phyloP scores from a whole-genome alignment of 2,797 vertebrate genomes.

The Florisuga fusca region DNA sequence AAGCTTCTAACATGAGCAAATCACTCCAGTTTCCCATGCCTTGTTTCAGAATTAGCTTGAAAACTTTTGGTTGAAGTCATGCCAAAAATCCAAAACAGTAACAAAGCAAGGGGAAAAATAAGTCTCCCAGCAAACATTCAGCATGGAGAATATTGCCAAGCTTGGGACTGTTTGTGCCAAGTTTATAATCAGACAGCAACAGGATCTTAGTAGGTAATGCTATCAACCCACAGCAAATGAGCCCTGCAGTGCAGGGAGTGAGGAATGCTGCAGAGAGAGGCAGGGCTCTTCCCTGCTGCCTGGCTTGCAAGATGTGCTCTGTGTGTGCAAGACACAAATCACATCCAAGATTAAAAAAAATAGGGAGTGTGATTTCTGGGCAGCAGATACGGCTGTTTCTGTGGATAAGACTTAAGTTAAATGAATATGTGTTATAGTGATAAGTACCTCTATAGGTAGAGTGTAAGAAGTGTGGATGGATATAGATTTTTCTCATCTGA shows the following conservation, averaged over 20 bases:
- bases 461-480: background rate
- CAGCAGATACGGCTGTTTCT: background rate
- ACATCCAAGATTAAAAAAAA: background rate
- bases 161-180: constrained; percentile 28
- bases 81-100: constrained; percentile 39
- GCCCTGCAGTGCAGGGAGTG: rapidly evolving
- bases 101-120: background rate
- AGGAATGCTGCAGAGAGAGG: background rate
- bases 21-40: constrained; percentile 24
- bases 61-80: constrained; percentile 37
- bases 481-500: background rate
- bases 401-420: background rate
- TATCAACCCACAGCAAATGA: background rate
- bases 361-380: background rate
- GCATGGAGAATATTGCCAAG: constrained; percentile 19
- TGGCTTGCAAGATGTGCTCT: background rate
- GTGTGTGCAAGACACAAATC: background rate
- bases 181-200: constrained; percentile 14
- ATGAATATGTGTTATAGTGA: background rate
- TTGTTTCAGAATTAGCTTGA: constrained; percentile 32
- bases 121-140: background rate
- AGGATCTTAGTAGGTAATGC: constrained; percentile 1
- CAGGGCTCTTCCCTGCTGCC: background rate
- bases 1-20: constrained; percentile 21
- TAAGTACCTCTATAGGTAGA: background rate